phyloP scores from a whole-genome alignment of 2,888 invertebrate genomes.

The Neoascia interrupta region DNA sequence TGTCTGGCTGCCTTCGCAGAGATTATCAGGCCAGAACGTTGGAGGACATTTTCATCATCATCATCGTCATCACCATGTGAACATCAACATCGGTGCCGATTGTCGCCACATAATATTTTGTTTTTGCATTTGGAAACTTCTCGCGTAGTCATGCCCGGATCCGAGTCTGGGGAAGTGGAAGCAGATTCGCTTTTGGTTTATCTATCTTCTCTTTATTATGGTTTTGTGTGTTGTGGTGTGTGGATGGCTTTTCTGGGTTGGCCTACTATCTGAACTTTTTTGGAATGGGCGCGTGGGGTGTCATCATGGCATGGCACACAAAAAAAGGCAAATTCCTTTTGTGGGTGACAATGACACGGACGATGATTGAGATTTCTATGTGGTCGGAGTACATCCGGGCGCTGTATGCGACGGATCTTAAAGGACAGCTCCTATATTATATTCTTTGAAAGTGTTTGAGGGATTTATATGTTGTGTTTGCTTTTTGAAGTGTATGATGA shows the following conservation, averaged over 20 bases:
- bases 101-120: neutral
- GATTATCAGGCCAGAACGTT: constrained; percentile 54
- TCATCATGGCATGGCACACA: constrained; percentile 16
- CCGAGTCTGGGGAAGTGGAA: no score
- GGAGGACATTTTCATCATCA: constrained; percentile 51
- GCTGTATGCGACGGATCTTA: constrained; percentile 5
- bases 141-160: neutral
- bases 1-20: constrained; percentile 52
- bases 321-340: constrained; percentile 15
- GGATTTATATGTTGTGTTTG: constrained; percentile 22
- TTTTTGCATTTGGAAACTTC: constrained; percentile 29
- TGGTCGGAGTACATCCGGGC: constrained; percentile 18
- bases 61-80: neutral
- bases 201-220: no score
- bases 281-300: constrained; percentile 34
- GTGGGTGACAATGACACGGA: constrained; percentile 60
- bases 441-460: constrained; percentile 33
- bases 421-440: no score
- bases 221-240: neutral
- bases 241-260: constrained; percentile 23
- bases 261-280: constrained; percentile 22
- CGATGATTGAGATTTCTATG: constrained; percentile 53
- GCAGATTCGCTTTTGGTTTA: constrained; percentile 11
- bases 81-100: neutral
- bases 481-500: constrained; percentile 5